Evolutionary conservation across 2,113 vertebrate genomes (phyloP).

Genomic region (Oreochromis spilurus): DNA sequence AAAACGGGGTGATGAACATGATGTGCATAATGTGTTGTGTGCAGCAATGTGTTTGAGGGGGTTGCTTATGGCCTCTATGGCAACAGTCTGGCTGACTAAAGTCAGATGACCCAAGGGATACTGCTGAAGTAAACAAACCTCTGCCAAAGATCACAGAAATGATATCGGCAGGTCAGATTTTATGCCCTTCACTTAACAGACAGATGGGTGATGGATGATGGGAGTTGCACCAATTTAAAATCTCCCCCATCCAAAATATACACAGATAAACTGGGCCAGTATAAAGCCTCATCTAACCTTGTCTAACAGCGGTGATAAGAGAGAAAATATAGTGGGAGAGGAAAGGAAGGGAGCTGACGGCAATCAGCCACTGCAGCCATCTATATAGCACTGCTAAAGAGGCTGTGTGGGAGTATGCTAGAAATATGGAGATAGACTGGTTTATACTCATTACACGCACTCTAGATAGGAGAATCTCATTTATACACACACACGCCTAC

Average conservation of each 20-base stretch:
- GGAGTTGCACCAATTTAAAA: conserved; percentile 4
- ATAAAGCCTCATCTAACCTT: neutral
- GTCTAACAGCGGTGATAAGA: neutral
- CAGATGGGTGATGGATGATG: neutral
- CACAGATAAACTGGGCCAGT: neutral
- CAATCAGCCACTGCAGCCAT: neutral
- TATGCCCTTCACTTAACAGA: neutral
- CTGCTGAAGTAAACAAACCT: conserved; percentile 26
- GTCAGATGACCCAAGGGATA: neutral
- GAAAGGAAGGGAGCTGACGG: neutral
- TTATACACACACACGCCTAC: conserved; percentile 1
- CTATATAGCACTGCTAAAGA: neutral
- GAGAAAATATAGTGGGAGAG: neutral
- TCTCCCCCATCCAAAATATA: conserved; percentile 4
- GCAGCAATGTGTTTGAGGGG: neutral
- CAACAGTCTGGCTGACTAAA: conserved; percentile 12
- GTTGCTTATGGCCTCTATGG: conserved; percentile 8
- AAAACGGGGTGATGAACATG: neutral
- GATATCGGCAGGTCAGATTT: conserved; percentile 9
- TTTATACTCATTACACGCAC: conserved; percentile 7
- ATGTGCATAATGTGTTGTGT: neutral
- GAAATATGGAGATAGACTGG: neutral
- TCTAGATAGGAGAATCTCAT: neutral
- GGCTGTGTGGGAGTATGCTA: conserved; percentile 16
- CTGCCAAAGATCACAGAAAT: conserved; percentile 16